Evolutionary conservation across 2,797 vertebrate genomes (phyloP), one percentile per base, ranked within the genome.

Genomic region (Melanogrammus aeglefinus): DNA sequence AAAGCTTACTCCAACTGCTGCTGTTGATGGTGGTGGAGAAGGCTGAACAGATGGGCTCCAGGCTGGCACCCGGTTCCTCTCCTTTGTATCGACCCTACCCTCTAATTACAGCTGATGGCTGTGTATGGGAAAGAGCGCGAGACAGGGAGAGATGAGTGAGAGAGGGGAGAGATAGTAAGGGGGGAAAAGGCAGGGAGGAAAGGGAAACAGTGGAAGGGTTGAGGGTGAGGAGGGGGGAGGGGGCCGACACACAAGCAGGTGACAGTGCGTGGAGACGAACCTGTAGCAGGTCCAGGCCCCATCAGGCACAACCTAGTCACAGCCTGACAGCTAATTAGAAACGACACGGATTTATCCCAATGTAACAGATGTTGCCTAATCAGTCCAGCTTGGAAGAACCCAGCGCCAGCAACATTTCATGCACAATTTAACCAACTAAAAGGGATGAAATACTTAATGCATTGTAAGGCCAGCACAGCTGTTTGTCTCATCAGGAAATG

Each of bases 361-460:
- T 98, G 96, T 99, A 99, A 99, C 98, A 99, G 98, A 99, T 99
- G 98, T 99, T 99, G 97, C 93, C 97, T 99, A 99, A 99, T 98
- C 97, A 98, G 97, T 96, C 96, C 97, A 98, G 97, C 97, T 97
- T 95, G 95, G 95, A 95, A 97, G 96, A 96, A 90, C 94, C 95
- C 95, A 93, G 95, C 94, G 97, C 97, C 98, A 99, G 97, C 96
- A 96, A 97, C 97, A 98, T 99, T 99, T 99, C 98, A 99, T 98
- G 97, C 97, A 97, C 98, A 99, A 99, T 99, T 99, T 98, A 98
- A 99, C 98, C 96, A 97, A 98, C 97, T 98, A 98, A 98, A 99
- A 99, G 97, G 97, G 97, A 97, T 96, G 96, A 97, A 96, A 97
- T 97, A 99, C 97, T 99, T 99, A 98, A 99, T 98, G 97, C 97